These are phyloP conservation scores for Oreotrochilus melanogaster DNA, from an alignment of 2,113 vertebrate genomes.

Conservation along the genomic window DNA sequence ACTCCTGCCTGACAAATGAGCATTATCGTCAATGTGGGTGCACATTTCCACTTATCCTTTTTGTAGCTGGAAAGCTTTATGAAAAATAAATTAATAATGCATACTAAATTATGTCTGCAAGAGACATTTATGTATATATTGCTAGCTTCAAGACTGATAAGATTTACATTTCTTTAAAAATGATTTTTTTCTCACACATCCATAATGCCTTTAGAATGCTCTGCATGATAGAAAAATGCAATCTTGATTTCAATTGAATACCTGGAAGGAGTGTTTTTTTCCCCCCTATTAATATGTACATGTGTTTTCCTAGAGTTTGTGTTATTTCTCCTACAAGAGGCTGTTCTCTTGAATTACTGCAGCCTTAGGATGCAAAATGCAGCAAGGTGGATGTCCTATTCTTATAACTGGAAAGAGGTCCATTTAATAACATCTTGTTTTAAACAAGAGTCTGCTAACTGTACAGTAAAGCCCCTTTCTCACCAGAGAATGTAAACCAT, in stretches of 20 bases:
- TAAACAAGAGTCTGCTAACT: slow-evolving; percentile 66
- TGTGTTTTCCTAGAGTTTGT: slow-evolving; percentile 5
- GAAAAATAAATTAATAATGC: slow-evolving; percentile 86
- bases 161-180: slow-evolving; percentile 77
- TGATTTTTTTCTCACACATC: background rate
- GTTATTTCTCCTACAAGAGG: slow-evolving; percentile 31
- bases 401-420: slow-evolving; percentile 50
- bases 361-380: slow-evolving; percentile 24
- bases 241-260: background rate
- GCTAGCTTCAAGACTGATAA: slow-evolving; percentile 79
- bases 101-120: slow-evolving; percentile 81
- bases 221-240: background rate
- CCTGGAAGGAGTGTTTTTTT: slow-evolving; percentile 8
- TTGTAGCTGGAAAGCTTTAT: slow-evolving; percentile 77
- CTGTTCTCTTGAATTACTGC: slow-evolving; percentile 29
- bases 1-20: slow-evolving; percentile 73
- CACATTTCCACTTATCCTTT: slow-evolving; percentile 72
- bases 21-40: slow-evolving; percentile 60
- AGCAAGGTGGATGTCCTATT: slow-evolving; percentile 25
- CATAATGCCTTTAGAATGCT: slow-evolving; percentile 17
- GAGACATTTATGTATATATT: slow-evolving; percentile 80
- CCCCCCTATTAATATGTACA: background rate
- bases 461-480: slow-evolving; percentile 37
- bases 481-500: background rate
- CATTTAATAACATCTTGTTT: slow-evolving; percentile 59